phyloP scores from a whole-genome alignment of 1,140 invertebrate species.

The Cephus cinctus region DNA sequence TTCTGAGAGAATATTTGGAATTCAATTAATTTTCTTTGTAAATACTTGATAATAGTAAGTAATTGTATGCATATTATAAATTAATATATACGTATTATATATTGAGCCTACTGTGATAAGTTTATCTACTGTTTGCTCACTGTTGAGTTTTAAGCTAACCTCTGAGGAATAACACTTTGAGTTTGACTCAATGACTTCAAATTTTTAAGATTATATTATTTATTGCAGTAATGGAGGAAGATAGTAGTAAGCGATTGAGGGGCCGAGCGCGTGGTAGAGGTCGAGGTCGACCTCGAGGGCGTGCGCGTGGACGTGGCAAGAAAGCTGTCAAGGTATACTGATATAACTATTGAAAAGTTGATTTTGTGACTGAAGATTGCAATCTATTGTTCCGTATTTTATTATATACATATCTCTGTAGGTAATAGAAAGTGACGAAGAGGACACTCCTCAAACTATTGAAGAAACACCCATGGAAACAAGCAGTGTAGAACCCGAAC shows the following conservation, averaged over 20 bases:
- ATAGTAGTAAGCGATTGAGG: slow-evolving; percentile 50
- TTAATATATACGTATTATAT: too few species aligned
- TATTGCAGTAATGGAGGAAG: slow-evolving; percentile 42
- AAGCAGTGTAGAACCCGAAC: slow-evolving; percentile 24
- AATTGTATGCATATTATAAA: too few species aligned
- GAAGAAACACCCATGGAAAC: slow-evolving; percentile 53
- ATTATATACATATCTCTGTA: slow-evolving; percentile 19
- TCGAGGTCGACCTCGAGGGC: slow-evolving; percentile 67
- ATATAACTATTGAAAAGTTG: background rate
- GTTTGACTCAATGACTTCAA: too few species aligned
- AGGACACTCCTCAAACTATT: slow-evolving; percentile 58
- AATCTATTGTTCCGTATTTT: slow-evolving; percentile 1
- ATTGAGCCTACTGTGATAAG: too few species aligned
- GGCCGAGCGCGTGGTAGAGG: slow-evolving; percentile 60
- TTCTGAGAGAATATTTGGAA: too few species aligned
- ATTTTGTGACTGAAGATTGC: background rate
- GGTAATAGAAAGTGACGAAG: slow-evolving; percentile 72
- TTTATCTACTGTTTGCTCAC: too few species aligned
- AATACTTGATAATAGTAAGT: too few species aligned
- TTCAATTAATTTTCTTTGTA: too few species aligned
- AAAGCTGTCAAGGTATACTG: slow-evolving; percentile 65
- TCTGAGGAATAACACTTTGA: too few species aligned
- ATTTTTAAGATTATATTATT: too few species aligned
- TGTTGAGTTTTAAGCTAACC: too few species aligned
- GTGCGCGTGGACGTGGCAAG: slow-evolving; percentile 68